Conservation (phyloP, 2,797 vertebrate species). For the Apogon hyalosoma region DNA sequence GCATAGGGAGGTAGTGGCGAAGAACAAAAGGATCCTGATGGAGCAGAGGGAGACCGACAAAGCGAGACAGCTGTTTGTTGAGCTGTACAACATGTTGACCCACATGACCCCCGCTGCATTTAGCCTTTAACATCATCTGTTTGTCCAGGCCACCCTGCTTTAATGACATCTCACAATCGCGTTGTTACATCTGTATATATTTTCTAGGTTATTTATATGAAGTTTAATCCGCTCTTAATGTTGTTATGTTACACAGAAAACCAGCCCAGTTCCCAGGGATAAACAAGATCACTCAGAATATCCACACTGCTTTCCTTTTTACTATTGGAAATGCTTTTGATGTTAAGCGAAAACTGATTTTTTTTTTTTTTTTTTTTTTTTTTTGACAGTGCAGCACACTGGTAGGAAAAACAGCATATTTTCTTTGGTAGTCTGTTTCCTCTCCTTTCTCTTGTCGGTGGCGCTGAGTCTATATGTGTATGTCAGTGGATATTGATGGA, state of each 20-base stretch:
- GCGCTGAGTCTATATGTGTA: conserved; percentile 30
- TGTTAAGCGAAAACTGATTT: conserved; percentile 24
- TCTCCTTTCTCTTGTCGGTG: conserved; percentile 32
- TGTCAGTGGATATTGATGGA: conserved; percentile 69
- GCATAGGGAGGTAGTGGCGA: conserved; percentile 2
- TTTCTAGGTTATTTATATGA: conserved; percentile 66
- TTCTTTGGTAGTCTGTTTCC: conserved; percentile 11
- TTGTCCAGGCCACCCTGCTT: conserved; percentile 54
- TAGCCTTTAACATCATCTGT: conserved; percentile 51
- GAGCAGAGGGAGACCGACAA: conserved; percentile 19
- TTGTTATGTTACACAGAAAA: conserved; percentile 61
- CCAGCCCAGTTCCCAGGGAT: conserved; percentile 56
- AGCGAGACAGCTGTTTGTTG: conserved; percentile 60
- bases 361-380: background rate
- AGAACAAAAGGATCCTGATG: conserved; percentile 9
- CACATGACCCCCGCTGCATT: conserved; percentile 49
- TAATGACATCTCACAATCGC: conserved; percentile 60
- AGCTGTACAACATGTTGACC: conserved; percentile 54
- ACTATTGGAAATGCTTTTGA: conserved; percentile 46
- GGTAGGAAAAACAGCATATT: conserved; percentile 31
- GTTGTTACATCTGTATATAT: conserved; percentile 70
- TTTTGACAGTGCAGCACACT: conserved; percentile 22
- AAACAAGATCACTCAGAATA: conserved; percentile 64
- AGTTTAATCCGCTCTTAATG: conserved; percentile 69
- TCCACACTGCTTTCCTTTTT: conserved; percentile 41